Percentiles rank a stretch among this genome's conserved stretches.
Evolutionary conservation across 2,797 vertebrate genomes (phyloP).

Genomic region (Moxostoma hubbsi): DNA sequence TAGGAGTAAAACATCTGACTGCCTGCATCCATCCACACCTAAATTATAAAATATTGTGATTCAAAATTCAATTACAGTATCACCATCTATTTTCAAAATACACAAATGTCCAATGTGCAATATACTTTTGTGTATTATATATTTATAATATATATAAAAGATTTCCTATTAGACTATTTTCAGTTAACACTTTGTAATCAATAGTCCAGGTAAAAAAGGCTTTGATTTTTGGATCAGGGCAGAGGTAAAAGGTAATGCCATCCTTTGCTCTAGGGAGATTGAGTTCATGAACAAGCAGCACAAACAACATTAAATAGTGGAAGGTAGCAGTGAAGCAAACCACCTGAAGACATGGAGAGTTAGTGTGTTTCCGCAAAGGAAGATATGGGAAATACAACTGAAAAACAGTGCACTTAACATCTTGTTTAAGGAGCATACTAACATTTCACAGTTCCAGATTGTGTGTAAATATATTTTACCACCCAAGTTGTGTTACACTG

Average conservation of each 20-base stretch:
- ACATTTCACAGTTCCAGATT: no score
- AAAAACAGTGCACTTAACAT: no score
- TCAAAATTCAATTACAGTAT: background rate
- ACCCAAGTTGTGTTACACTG: background rate
- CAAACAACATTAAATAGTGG: constrained; percentile 91
- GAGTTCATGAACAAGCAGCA: constrained; percentile 90
- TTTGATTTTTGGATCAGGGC: constrained; percentile 83
- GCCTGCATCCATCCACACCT: constrained; percentile 86
- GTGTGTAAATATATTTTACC: background rate
- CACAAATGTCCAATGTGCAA: background rate
- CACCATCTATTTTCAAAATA: background rate
- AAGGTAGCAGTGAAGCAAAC: constrained; percentile 97
- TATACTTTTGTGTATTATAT: no score
- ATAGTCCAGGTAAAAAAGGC: background rate
- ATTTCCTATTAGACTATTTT: background rate
- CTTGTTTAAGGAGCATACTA: no score
- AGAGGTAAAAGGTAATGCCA: constrained; percentile 93
- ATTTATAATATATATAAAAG: background rate
- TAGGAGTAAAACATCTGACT: constrained; percentile 83
- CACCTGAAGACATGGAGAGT: constrained; percentile 66
- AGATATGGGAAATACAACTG: background rate
- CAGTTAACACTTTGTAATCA: background rate
- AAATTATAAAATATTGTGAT: constrained; percentile 20
- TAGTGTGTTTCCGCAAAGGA: background rate
- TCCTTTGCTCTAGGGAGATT: constrained; percentile 89